A percentile compares a stretch with the other conserved stretches of the same genome.
These are phyloP conservation scores for Leontopithecus rosalia DNA, from an alignment of 2,797 vertebrate genomes.

Conservation along the genomic window DNA sequence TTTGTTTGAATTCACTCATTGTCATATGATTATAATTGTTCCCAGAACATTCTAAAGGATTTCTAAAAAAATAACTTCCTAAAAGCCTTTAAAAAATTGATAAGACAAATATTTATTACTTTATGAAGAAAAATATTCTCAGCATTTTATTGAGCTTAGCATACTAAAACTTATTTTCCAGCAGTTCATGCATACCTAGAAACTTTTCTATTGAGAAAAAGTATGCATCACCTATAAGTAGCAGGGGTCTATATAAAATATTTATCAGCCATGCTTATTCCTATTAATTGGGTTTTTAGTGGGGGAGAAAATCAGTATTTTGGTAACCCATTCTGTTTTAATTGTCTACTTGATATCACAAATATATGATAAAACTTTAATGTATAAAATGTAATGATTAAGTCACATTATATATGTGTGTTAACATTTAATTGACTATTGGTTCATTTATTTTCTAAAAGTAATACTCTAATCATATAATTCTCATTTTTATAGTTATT, in stretches of 20 bases:
- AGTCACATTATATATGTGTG: neutral
- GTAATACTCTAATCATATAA: neutral
- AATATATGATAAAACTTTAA: neutral
- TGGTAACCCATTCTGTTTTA: neutral
- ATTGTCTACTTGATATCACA: neutral
- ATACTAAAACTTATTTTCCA: constrained; percentile 44
- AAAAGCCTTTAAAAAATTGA: constrained; percentile 45
- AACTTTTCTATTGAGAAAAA: constrained; percentile 45
- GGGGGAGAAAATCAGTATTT: neutral
- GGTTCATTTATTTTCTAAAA: neutral
- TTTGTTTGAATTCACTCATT: constrained; percentile 50
- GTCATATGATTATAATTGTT: constrained; percentile 45
- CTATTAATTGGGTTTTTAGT: neutral
- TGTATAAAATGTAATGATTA: neutral
- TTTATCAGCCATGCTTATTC: neutral
- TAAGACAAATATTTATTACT: constrained; percentile 43
- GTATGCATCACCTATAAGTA: neutral
- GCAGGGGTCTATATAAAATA: neutral
- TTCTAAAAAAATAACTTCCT: constrained; percentile 31
- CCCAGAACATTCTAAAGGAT: constrained; percentile 17
- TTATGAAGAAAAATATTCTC: constrained; percentile 55
- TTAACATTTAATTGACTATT: constrained; percentile 34
- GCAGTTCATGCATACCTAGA: constrained; percentile 8
- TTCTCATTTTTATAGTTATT: neutral
- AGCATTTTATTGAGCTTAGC: neutral